Evolutionary conservation across 2,113 vertebrate species (phyloP).

Genomic region (Mirounga angustirostris): DNA sequence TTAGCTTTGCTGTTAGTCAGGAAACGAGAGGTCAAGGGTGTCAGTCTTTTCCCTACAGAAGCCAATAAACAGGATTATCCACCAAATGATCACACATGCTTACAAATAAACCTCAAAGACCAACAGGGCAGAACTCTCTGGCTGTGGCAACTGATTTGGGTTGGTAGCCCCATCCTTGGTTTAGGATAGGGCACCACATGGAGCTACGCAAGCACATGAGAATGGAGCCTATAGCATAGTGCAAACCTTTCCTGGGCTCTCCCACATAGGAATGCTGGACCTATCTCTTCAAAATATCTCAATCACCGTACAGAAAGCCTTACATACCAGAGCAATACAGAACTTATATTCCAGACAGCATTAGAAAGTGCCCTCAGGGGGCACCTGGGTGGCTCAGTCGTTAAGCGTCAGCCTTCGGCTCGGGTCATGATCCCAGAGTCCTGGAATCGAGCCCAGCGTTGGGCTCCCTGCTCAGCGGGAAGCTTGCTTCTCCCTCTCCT

Average conservation of each 20-base stretch:
- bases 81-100: neutral
- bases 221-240: neutral
- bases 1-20: neutral
- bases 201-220: neutral
- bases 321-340: neutral
- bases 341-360: neutral
- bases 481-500: no score
- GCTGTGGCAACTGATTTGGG: neutral
- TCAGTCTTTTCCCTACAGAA: neutral
- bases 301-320: neutral
- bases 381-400: no score
- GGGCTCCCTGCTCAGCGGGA: no score
- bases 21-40: slow-evolving; percentile 31
- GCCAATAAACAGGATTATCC: neutral
- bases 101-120: slow-evolving; percentile 21
- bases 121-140: neutral
- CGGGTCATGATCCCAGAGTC: no score
- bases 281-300: neutral
- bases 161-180: neutral
- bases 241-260: neutral
- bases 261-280: neutral
- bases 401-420: no score
- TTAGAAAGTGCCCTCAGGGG: neutral
- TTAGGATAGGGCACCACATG: neutral
- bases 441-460: no score